Evolutionary conservation across 2,888 invertebrate genomes (phyloP), one percentile per base, ranked within the genome.

Genomic region (Drosophila bunnanda): DNA sequence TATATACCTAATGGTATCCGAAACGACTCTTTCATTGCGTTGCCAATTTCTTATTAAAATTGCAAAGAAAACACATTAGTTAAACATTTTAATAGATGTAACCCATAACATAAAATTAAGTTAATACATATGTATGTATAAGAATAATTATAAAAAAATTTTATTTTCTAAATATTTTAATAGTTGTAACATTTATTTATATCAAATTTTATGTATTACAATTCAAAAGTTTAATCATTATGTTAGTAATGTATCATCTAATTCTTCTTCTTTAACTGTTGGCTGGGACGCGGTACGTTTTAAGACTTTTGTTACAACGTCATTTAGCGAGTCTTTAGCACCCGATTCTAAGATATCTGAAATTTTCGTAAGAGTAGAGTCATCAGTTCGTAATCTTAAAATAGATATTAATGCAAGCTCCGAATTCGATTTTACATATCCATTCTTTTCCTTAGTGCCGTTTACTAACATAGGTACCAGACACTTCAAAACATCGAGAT

Each of bases 361-460:
- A 91, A 96, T 96, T 91, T 96, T 96, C 94, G 96, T 95, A 88
- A 95, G 95, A 88, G 95, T 95, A 65, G 93, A 93, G 62, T 96
- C 96, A 58, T 96, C 96, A 59, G 95, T 94, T 80, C 96, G 94
- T 78, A 99, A 93, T 69, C 96, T 94, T 79, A 99, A 94, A 79
- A 98, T 94, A 56, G 97, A 95, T 53, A 98, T 95, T 55, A 99
- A 94, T 10, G 98, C 98, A 76, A 96, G 95, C 94, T 99, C 99
- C 43, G 98, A 97, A 93, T 97, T 97, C 43, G 97, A 96, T 92
- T 97, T 96, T 44, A 99, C 99, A 91, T 97, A 96, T 53, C 97
- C 95, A 93, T 99, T 99, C 93, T 98, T 99, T 93, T 99, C 99
- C 93, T 99, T 99, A 69, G 98, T 98, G 76, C 99, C 99, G 93